A percentile compares a stretch with the other conserved stretches of the same genome.
phyloP scores from a whole-genome alignment of 2,797 vertebrate genomes.

The Odontamblyopus lacepedii region DNA sequence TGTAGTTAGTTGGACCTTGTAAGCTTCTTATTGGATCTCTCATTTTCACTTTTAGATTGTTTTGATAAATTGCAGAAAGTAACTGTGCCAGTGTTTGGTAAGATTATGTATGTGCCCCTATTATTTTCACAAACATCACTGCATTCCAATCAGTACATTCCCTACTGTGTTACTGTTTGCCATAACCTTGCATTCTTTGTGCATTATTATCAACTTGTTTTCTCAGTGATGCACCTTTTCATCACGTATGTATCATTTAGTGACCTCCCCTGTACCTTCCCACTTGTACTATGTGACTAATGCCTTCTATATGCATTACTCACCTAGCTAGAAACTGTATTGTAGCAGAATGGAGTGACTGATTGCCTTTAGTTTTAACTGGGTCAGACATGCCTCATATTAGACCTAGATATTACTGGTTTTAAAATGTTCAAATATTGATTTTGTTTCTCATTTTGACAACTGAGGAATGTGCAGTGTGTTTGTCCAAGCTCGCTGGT shows the following conservation, averaged over 20 bases:
- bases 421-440: background rate
- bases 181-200: background rate
- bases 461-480: conserved; percentile 64
- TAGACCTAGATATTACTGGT: conserved; percentile 13
- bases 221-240: background rate
- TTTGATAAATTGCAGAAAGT: background rate
- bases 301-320: background rate
- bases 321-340: background rate
- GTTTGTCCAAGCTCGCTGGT: conserved; percentile 64
- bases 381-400: conserved; percentile 11
- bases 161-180: background rate
- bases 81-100: background rate
- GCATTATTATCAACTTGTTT: background rate
- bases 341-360: background rate
- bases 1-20: background rate
- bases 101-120: background rate
- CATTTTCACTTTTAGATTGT: background rate
- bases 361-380: background rate
- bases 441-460: conserved; percentile 41
- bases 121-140: background rate
- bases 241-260: background rate
- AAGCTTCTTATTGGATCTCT: background rate
- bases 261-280: conserved; percentile 3
- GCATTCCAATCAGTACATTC: background rate
- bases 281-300: background rate